phyloP scores from a whole-genome alignment of 2,888 invertebrate genomes.

The Drosophila colorata region DNA sequence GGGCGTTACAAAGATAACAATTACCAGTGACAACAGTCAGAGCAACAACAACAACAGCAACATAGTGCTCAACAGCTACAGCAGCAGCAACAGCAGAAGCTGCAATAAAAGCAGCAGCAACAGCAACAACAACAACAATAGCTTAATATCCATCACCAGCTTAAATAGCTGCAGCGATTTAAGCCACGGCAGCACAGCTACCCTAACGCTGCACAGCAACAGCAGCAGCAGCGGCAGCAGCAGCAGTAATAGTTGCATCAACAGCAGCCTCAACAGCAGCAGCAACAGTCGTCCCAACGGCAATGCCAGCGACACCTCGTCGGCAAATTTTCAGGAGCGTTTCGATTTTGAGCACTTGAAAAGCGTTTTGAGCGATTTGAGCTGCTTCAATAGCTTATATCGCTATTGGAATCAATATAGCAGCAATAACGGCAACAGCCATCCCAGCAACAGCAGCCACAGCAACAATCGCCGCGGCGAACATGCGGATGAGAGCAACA shows the following conservation, averaged over 20 bases:
- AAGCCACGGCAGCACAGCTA: conserved; percentile 60
- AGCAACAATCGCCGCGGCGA: conserved; percentile 38
- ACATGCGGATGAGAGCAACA: conserved; percentile 64
- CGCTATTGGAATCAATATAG: conserved; percentile 81
- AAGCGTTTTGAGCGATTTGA: conserved; percentile 88
- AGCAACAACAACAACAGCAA: conserved; percentile 23
- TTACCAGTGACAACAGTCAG: conserved; percentile 58
- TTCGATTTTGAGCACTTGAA: conserved; percentile 88
- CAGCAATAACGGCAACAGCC: conserved; percentile 38
- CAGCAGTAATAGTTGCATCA: conserved; percentile 38
- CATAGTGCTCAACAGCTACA: conserved; percentile 21
- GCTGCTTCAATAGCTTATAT: conserved; percentile 83
- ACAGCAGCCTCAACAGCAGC: conserved; percentile 55
- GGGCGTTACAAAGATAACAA: conserved; percentile 69
- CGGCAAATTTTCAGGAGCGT: conserved; percentile 83
- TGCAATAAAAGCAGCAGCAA: conserved; percentile 27
- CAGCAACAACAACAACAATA: conserved; percentile 47
- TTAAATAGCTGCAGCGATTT: conserved; percentile 67
- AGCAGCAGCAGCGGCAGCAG: conserved; percentile 37
- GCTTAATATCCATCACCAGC: conserved; percentile 71
- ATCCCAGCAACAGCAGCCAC: conserved; percentile 14
- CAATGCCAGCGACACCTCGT: conserved; percentile 81
- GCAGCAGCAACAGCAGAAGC: conserved; percentile 23
- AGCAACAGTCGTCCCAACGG: conserved; percentile 51
- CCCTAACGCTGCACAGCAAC: conserved; percentile 52